These are phyloP conservation scores for Sitodiplosis mosellana DNA, from an alignment of 1,140 invertebrate species.

Conservation along the genomic window DNA sequence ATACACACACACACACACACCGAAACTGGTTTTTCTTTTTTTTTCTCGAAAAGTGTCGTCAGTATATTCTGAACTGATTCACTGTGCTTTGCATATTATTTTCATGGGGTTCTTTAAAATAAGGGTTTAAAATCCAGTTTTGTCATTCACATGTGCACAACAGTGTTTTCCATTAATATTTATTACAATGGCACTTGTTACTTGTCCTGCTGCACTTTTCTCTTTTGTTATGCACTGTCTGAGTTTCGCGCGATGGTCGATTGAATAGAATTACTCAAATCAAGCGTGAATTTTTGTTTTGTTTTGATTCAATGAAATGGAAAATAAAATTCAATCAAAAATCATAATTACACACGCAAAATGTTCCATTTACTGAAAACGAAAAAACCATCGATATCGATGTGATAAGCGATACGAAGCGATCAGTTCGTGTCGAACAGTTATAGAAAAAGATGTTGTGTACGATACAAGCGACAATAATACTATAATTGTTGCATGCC, in stretches of 20 bases:
- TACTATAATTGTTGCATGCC: slow-evolving; percentile 1
- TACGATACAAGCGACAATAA: neutral
- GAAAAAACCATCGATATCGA: too few species aligned
- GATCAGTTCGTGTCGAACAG: too few species aligned
- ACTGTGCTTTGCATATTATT: neutral
- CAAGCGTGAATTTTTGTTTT: too few species aligned
- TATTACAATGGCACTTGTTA: neutral
- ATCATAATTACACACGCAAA: too few species aligned
- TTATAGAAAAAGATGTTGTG: neutral
- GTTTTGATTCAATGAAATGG: too few species aligned
- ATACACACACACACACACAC: too few species aligned
- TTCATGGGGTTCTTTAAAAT: neutral
- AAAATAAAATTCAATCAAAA: too few species aligned
- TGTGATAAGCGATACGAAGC: neutral
- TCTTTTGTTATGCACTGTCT: too few species aligned
- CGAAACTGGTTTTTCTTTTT: neutral
- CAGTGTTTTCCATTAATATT: neutral
- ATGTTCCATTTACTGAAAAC: too few species aligned
- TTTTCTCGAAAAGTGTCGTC: neutral
- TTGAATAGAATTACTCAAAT: too few species aligned
- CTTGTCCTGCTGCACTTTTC: neutral
- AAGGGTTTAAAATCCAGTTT: neutral
- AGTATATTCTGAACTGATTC: too few species aligned
- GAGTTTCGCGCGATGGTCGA: too few species aligned
- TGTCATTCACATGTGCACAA: neutral